Percentiles rank a stretch among this genome's conserved stretches.
Conservation (phyloP, 2,113 vertebrate species). For the Larimichthys crocea region DNA sequence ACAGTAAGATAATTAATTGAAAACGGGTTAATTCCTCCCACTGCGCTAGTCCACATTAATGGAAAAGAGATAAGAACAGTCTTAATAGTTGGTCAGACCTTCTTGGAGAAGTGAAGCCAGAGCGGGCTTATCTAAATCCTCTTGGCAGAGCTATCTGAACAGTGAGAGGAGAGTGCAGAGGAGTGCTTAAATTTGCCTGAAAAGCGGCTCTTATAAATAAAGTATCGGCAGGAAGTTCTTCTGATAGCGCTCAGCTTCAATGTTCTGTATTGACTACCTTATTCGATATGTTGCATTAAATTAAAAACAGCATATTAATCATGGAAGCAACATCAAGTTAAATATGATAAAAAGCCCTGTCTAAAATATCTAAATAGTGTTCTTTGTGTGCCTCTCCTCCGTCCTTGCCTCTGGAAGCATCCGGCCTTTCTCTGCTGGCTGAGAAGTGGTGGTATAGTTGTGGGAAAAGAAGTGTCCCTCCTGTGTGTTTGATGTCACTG, state of each 20-base stretch:
- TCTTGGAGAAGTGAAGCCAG: conserved; percentile 65
- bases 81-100: conserved; percentile 76
- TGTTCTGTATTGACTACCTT: conserved; percentile 26
- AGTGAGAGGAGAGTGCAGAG: conserved; percentile 62
- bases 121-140: conserved; percentile 81
- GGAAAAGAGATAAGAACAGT: conserved; percentile 66
- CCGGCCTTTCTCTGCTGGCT: conserved; percentile 10
- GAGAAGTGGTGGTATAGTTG: conserved; percentile 35
- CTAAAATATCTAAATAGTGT: conserved; percentile 6
- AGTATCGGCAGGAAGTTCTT: conserved; percentile 58
- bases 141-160: conserved; percentile 70
- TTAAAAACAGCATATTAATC: conserved; percentile 12
- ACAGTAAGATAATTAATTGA: conserved; percentile 63
- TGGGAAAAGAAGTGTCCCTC: conserved; percentile 32
- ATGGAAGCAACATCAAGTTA: conserved; percentile 30
- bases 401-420: conserved; percentile 35
- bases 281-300: conserved; percentile 32
- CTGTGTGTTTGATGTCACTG: conserved; percentile 51
- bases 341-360: conserved; percentile 3
- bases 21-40: conserved; percentile 68
- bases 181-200: conserved; percentile 74
- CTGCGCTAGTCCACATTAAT: conserved; percentile 58
- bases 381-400: conserved; percentile 15
- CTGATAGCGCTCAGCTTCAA: conserved; percentile 39
- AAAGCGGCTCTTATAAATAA: conserved; percentile 74